Percentiles rank a stretch among this genome's conserved stretches.
Evolutionary conservation across 2,888 invertebrate genomes (phyloP).

Genomic region (Phytoseiulus persimilis): DNA sequence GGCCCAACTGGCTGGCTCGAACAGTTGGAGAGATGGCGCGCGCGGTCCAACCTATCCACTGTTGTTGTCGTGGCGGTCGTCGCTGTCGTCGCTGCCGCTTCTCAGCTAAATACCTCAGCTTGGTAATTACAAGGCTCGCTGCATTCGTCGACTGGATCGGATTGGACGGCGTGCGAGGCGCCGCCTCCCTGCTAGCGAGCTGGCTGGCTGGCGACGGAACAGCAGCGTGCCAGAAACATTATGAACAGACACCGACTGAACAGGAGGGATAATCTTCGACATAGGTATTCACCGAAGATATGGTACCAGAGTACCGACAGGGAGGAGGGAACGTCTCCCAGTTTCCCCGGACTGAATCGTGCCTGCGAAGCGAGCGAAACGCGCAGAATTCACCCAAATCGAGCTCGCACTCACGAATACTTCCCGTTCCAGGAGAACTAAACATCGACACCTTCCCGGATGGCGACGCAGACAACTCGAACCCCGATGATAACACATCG

Average conservation of each 20-base stretch:
- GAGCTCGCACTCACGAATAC: not conserved
- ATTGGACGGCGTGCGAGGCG: conserved; percentile 5
- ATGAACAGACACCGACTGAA: not conserved
- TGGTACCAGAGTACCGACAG: no score
- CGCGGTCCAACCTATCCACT: not conserved
- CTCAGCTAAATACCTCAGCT: conserved; percentile 34
- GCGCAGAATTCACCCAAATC: no score
- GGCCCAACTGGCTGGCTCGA: not conserved
- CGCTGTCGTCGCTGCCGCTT: not conserved
- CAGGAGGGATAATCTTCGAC: not conserved
- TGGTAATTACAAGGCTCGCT: conserved; percentile 39
- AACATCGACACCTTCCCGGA: conserved; percentile 88
- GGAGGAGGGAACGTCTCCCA: no score
- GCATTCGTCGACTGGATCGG: not conserved
- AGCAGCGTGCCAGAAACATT: conserved; percentile 5
- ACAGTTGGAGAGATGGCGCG: not conserved
- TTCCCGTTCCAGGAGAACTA: conserved; percentile 59
- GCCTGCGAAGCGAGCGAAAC: no score
- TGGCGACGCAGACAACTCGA: conserved; percentile 53
- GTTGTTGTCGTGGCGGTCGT: conserved; percentile 5
- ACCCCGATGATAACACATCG: conserved; percentile 50
- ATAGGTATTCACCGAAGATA: not conserved
- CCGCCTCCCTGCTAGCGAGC: not conserved
- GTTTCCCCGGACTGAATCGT: no score
- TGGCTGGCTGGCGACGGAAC: not conserved